Conservation (phyloP, 2,888 invertebrate species). For the Melitaea athalia region DNA sequence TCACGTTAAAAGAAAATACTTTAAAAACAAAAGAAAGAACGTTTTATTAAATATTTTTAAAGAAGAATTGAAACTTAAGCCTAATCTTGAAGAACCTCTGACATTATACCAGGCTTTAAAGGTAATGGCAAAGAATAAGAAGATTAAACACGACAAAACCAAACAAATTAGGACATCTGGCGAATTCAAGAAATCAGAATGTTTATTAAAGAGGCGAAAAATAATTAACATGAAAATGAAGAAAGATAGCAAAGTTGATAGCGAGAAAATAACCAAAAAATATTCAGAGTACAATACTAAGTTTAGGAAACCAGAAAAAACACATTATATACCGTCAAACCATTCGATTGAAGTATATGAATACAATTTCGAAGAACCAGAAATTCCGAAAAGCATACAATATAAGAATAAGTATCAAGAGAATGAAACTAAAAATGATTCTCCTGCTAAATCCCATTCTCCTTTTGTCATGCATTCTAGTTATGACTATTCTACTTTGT, state of each 20-base stretch:
- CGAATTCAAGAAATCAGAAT: conserved; percentile 37
- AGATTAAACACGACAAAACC: conserved; percentile 32
- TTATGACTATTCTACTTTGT: conserved; percentile 17
- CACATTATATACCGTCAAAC: conserved; percentile 36
- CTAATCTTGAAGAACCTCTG: conserved; percentile 51
- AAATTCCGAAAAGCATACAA: not conserved
- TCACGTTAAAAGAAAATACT: conserved; percentile 25
- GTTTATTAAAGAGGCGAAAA: conserved; percentile 49
- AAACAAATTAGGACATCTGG: conserved; percentile 11
- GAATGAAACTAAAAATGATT: not conserved
- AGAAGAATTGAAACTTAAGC: conserved; percentile 51
- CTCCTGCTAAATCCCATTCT: conserved; percentile 24
- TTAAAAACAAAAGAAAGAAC: conserved; percentile 48
- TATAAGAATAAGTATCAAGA: not conserved
- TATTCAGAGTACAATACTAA: not conserved
- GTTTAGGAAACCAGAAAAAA: not conserved
- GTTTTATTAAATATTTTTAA: conserved; percentile 55
- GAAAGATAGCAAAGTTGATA: conserved; percentile 31
- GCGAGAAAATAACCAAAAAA: conserved; percentile 3
- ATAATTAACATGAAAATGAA: conserved; percentile 46
- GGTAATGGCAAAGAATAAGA: conserved; percentile 57
- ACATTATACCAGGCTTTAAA: conserved; percentile 61
- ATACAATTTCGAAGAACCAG: conserved; percentile 46
- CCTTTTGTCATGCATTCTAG: conserved; percentile 17
- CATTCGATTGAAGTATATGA: conserved; percentile 55